Evolutionary conservation across 2,797 vertebrate genomes (phyloP).

Genomic region (Anisognathus igniventris): DNA sequence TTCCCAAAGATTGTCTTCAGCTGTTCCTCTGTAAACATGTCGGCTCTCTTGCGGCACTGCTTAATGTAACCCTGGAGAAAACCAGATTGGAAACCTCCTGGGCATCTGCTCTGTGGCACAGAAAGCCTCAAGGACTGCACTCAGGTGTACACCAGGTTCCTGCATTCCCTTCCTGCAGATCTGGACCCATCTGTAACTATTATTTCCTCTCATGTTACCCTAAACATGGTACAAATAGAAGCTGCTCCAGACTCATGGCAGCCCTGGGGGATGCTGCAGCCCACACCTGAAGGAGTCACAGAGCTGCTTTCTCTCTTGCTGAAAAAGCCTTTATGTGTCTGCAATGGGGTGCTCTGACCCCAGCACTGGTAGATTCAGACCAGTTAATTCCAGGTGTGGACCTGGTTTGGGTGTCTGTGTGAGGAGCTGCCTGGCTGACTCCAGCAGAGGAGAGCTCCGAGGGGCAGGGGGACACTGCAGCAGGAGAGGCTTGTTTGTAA

Average conservation of each 20-base stretch:
- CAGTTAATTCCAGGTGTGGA: background rate
- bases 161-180: background rate
- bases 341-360: background rate
- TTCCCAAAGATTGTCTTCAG: slow-evolving; percentile 93
- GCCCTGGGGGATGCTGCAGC: background rate
- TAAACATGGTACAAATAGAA: background rate
- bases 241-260: background rate
- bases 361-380: background rate
- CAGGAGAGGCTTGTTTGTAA: background rate
- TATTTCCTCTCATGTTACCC: background rate
- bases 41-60: slow-evolving; percentile 90
- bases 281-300: background rate
- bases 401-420: background rate
- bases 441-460: background rate
- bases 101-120: background rate
- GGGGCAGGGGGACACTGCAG: background rate
- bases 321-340: background rate
- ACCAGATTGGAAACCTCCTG: background rate
- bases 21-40: slow-evolving; percentile 96
- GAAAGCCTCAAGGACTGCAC: background rate
- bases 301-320: background rate
- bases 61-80: slow-evolving; percentile 88
- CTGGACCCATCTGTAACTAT: background rate
- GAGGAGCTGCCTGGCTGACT: background rate
- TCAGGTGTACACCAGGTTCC: background rate